Base-by-base conservation (phyloP, 1,140 invertebrate genomes). In the Pachypsylla venusta region DNA sequence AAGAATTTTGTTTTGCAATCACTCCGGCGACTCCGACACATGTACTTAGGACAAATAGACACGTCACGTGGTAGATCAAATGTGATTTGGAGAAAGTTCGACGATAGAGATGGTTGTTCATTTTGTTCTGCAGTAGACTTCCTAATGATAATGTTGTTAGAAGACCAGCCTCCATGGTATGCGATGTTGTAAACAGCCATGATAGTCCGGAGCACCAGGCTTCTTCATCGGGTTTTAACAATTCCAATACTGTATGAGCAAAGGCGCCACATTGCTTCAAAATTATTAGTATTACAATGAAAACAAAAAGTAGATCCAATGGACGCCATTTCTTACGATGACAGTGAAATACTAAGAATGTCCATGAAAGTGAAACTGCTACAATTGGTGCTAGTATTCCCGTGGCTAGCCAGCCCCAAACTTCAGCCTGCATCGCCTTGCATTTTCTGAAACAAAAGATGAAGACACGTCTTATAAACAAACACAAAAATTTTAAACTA, bases 221-320 rank as follows among this genome's bases (percentile, higher is more conserved):
- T 54, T 71, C 70, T 61, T 70, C 71, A 2, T 67, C 63, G 12
- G 74, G 75, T 27, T 70, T 70, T 25, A 78, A 70, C 26, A 79
- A 70, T 25, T 71, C 72, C 25, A 78, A 69, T 16, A 76, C 71
- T 2, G 77, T 70, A 60, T 73, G 75, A 12, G 70, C 65, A 22
- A 77, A 69, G 2, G 74, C 66, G 25, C 72, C 75, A 2, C 73
- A 62, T 39, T 77, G 74, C 62, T 74, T 71, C 5, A 72, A 68
- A 27, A 78, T 66, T 35, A 76, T 73, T 62, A 76, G 67, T 0
- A 69, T 64, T 53, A 76, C 66, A 2, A 78, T 64, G 14, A 75
- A 74, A 14, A 77, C 70, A 14, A 79, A 66, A 28, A 80, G 74
- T 20, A 79, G 70, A 57, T 80, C 78, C 60, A 78, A 72, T n/a